Base-by-base conservation (phyloP, 1,140 invertebrate genomes). In the Leptonema lineaticorne region DNA sequence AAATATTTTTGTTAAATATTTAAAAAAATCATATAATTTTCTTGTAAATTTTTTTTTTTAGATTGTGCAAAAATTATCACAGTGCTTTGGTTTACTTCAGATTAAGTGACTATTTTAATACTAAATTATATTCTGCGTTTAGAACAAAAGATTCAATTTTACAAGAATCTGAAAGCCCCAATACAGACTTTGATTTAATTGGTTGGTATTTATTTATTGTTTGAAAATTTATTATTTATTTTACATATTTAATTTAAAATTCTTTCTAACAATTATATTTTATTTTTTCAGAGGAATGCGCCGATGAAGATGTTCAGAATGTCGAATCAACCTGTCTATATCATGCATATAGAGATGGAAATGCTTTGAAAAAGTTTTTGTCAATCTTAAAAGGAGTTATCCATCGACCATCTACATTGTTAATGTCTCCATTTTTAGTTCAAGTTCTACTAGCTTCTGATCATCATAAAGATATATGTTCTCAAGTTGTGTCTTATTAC, bases 31-130 rank as follows among this genome's bases (percentile, higher is more conserved):
- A 6, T 33, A 6, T 33, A n/a, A 45, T 29, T 58, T 58, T 4
- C 27, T 16, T 48, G 20, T 16, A 48, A 33, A 33, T 33, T 33
- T 7, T 26, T 16, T 58, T 50, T 65, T 72, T 37, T 48, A 75
- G 69, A 72, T 66, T 80, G 7, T 79, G 78, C 67, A 74, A 74
- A 69, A 68, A 76, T 30, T 75, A 77, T 62, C 74, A 78, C 71
- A 67, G 74, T 53, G 67, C 72, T 30, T 62, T 69, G 22, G 68
- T 79, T 11, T 78, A 78, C 69, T 71, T 77, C 37, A 71, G 70
- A 57, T 67, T 80, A 4, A 75, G 77, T 53, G 63, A 75, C 48
- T 79, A 79, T 70, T 80, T 80, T 74, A 72, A 69, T 11, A 46
- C 73, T 28, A 66, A 74, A 68, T 72, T 78, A 24, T 78, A 78